phyloP scores from a whole-genome alignment of 2,888 invertebrate genomes.

The Heliconius hortense region DNA sequence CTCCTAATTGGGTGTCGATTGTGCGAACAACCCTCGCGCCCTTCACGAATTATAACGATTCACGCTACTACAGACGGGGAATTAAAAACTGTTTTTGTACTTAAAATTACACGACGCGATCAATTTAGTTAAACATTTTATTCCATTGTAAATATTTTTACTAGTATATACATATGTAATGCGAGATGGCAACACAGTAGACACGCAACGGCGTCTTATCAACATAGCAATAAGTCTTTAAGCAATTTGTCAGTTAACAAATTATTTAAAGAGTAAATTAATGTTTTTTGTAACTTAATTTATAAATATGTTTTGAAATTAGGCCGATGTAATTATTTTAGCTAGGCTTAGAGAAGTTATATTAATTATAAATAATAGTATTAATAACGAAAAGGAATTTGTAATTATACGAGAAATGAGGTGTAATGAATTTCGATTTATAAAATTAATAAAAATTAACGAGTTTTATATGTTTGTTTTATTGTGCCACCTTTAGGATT shows the following conservation, averaged over 20 bases:
- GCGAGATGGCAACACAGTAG: constrained; percentile 52
- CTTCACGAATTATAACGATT: constrained; percentile 39
- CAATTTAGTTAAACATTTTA: constrained; percentile 35
- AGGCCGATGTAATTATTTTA: constrained; percentile 72
- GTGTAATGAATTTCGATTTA: constrained; percentile 81
- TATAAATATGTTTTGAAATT: constrained; percentile 64
- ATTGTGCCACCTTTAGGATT: constrained; percentile 24
- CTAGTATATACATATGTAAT: constrained; percentile 44
- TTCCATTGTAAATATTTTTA: constrained; percentile 54
- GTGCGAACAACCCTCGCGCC: constrained; percentile 40
- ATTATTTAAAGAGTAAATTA: constrained; percentile 58
- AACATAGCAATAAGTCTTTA: constrained; percentile 72
- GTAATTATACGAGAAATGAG: constrained; percentile 75
- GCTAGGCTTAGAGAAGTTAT: constrained; percentile 71
- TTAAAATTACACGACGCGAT: constrained; percentile 45
- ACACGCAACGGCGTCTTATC: constrained; percentile 49
- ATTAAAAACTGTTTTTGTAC: constrained; percentile 47
- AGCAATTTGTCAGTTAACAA: constrained; percentile 54
- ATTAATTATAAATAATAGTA: constrained; percentile 72
- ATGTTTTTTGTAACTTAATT: constrained; percentile 67
- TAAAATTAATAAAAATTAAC: constrained; percentile 81
- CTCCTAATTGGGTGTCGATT: constrained; percentile 47
- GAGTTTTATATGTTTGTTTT: constrained; percentile 69
- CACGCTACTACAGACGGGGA: constrained; percentile 32
- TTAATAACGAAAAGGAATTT: constrained; percentile 77